Evolutionary conservation across 2,888 invertebrate genomes (phyloP), one percentile per base, ranked within the genome.

Genomic region (Platycheirus albimanus): DNA sequence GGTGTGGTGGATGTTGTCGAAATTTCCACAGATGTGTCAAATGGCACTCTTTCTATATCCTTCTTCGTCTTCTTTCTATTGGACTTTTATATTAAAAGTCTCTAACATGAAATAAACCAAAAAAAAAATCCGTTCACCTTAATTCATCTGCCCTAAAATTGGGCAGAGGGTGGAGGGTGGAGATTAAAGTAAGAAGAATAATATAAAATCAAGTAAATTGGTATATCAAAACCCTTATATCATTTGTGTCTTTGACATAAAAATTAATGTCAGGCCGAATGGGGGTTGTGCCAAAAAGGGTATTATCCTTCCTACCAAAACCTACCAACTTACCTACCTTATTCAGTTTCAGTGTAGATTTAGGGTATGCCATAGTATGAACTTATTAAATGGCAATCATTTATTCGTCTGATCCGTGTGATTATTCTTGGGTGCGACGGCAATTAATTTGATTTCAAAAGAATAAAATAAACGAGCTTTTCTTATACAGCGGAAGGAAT

Each of bases 341-440:
- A 38, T 15, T 47, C 43, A 30, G 3, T 5, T n/a, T n/a, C n/a
- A n/a, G n/a, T 47, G 49, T 7, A 7, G 33, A 33, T 33, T 7
- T 33, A n/a, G n/a, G 8, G 30, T 33, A 33, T 33, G 5, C 30
- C n/a, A 41, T 36, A 71, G 61, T 28, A 58, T 58, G 41, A 83
- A 83, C 84, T 84, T 84, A 84, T 84, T 84, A 84, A 78, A 84
- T 78, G 79, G 79, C 84, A 84, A 84, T 84, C 72, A 84, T 84
- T 84, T 84, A 84, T 78, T 79, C 74, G 67, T 66, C 84, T 83
- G 77, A 83, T 83, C 83, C 77, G 70, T 75, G 78, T 66, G 74
- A 77, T 78, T 75, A 78, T 84, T 78, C 79, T 72, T 70, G 58
- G 78, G 74, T 66, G 74, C 19, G 63, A 78, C 43, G 72, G 83